Conservation (phyloP, 1,140 invertebrate species). For the Tetraneura akinire region DNA sequence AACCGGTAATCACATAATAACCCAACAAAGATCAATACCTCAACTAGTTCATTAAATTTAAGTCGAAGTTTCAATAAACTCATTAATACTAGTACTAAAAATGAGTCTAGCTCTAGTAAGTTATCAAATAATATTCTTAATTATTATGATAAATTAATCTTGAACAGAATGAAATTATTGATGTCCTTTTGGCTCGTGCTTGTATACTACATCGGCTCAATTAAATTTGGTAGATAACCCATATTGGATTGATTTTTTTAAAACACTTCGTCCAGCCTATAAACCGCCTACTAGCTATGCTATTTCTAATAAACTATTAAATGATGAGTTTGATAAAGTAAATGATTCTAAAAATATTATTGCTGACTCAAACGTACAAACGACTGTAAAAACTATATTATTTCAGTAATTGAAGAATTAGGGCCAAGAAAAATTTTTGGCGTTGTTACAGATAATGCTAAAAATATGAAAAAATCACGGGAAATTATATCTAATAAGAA, state of each 20-base stretch:
- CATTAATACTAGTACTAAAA: too few species aligned
- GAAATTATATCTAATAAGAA: not conserved
- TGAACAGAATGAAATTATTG: not conserved
- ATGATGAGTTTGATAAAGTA: not conserved
- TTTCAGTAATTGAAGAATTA: slow-evolving; percentile 55
- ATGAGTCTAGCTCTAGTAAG: too few species aligned
- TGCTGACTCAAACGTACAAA: not conserved
- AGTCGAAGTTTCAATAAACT: too few species aligned
- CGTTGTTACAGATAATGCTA: not conserved
- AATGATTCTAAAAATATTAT: not conserved
- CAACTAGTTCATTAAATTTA: too few species aligned
- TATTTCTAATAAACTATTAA: not conserved
- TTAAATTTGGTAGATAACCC: not conserved
- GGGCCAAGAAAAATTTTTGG: slow-evolving; percentile 37
- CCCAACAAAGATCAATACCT: too few species aligned
- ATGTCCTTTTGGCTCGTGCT: not conserved
- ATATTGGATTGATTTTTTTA: not conserved
- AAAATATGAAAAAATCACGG: not conserved
- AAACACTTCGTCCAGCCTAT: not conserved
- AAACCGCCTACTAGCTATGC: not conserved
- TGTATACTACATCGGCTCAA: slow-evolving; percentile 4
- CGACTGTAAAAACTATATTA: slow-evolving; percentile 52
- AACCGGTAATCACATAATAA: too few species aligned
- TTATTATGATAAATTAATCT: not conserved
- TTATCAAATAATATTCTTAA: too few species aligned